Evolutionary conservation across 2,797 vertebrate genomes (phyloP).

Genomic region (Poeciliopsis paucimaculata): DNA sequence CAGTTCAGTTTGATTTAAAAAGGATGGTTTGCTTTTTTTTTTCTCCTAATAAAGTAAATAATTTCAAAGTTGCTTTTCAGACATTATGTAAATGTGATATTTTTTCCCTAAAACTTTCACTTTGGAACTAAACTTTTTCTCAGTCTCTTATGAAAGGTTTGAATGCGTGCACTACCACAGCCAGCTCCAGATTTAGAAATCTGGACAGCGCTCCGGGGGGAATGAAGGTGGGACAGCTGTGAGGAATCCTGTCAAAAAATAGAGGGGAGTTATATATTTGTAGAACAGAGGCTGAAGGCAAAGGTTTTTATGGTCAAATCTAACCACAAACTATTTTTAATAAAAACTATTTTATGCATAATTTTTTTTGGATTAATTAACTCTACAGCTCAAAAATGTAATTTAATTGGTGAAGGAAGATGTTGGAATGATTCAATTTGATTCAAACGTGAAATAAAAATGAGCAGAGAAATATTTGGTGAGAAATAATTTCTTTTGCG

Average conservation of each 20-base stretch:
- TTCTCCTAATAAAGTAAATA: not conserved
- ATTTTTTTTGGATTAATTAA: conserved; percentile 2
- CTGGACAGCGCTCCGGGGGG: conserved; percentile 3
- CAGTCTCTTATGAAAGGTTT: not conserved
- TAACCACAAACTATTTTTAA: not conserved
- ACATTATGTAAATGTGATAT: not conserved
- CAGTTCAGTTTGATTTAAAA: not conserved
- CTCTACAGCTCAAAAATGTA: not conserved
- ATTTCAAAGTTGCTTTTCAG: not conserved
- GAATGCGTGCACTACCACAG: not conserved
- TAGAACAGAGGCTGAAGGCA: not conserved
- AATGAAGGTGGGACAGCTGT: not conserved
- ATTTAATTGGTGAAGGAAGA: not conserved
- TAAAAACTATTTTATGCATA: not conserved
- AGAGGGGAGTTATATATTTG: not conserved
- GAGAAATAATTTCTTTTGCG: conserved; percentile 1
- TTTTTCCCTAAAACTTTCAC: not conserved
- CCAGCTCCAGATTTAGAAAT: conserved; percentile 23
- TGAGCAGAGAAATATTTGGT: not conserved
- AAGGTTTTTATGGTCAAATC: not conserved
- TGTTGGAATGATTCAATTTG: not conserved
- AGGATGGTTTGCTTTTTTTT: not conserved
- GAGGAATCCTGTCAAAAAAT: not conserved
- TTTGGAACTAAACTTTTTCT: not conserved
- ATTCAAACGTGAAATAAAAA: not conserved